A percentile compares a stretch with the other conserved stretches of the same genome.
Conservation (phyloP, 2,888 invertebrate genomes). For the Homarus gammarus region DNA sequence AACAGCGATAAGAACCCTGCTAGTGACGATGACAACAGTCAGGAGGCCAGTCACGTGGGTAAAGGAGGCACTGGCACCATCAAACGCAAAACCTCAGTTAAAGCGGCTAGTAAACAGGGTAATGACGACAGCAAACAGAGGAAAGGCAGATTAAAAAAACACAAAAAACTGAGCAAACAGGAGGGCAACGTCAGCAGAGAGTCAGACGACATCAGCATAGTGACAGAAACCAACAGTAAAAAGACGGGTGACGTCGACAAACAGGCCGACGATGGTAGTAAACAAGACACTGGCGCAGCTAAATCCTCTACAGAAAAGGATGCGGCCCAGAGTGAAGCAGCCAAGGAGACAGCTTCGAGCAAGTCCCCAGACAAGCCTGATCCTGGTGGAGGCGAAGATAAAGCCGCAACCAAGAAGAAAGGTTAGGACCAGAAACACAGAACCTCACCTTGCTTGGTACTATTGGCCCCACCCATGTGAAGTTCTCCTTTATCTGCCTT, state of each 20-base stretch:
- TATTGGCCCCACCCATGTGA: too few relatives aligned
- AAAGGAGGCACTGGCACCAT: too few relatives aligned
- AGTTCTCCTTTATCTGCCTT: too few relatives aligned
- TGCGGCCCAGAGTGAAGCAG: background rate
- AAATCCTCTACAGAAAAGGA: background rate
- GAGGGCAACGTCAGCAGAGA: background rate
- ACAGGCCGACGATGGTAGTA: background rate
- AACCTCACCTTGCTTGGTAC: too few relatives aligned
- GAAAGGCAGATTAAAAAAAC: background rate
- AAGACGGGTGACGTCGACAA: background rate
- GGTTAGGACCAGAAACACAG: slow-evolving; percentile 15
- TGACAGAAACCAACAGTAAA: background rate
- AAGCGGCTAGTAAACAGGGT: too few relatives aligned
- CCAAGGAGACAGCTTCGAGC: background rate
- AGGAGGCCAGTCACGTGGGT: too few relatives aligned
- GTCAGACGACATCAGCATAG: background rate
- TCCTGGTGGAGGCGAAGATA: background rate
- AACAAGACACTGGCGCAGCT: background rate
- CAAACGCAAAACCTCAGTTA: too few relatives aligned
- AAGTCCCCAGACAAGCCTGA: background rate
- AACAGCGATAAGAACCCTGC: too few relatives aligned
- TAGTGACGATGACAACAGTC: too few relatives aligned
- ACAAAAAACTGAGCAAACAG: background rate
- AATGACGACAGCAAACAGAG: too few relatives aligned
- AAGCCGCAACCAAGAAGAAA: slow-evolving; percentile 19